Base-by-base conservation (phyloP, 1,140 invertebrate species). In the Pachyrhynchus sulphureomaculatus region DNA sequence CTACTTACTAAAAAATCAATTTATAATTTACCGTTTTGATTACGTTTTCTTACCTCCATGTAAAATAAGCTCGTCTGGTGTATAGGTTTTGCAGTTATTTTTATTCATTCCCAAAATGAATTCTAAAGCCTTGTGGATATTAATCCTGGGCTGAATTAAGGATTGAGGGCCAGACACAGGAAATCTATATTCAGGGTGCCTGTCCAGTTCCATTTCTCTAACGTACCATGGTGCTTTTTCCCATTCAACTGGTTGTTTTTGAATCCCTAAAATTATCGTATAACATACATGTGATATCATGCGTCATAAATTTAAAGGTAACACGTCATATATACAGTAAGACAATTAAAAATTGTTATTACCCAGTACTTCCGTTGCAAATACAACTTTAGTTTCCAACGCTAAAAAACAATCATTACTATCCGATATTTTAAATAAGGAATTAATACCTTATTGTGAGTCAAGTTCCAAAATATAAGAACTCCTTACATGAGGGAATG, bases 181-280 rank as follows among this genome's bases (percentile, higher is more conserved):
- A 71, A 89, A 89, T 62, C 82, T 80, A 68, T 93, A 93, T 67
- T 91, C 86, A 44, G 83, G 81, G 74, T 86, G 87, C 37, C 80
- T 76, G 65, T 93, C 89, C 29, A 91, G 62, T 76, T 91, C 91
- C 67, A 87, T 81, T 60, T 89, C 86, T 45, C 88, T 80, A 1
- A 90, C 75, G 64, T 86, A 82, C 8, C 82, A 80, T 9, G 84
- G 81, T 0, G 87, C 85, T 61, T 82, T 83, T 68, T 90, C 82
- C 87, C 89, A 92, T 68, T 89, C 79, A 2, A 89, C 88, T 0
- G 90, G 90, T 63, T 89, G 75, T 66, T 90, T 89, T 77, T 93
- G 90, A 45, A 92, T 78, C 90, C 90, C 90, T 92, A n/a, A 12
- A 45, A 55, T 60, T 2, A 58, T 18, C 20, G 13, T 17, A 49